Evolutionary conservation across 2,113 vertebrate species (phyloP).

Genomic region (Neogale vison): DNA sequence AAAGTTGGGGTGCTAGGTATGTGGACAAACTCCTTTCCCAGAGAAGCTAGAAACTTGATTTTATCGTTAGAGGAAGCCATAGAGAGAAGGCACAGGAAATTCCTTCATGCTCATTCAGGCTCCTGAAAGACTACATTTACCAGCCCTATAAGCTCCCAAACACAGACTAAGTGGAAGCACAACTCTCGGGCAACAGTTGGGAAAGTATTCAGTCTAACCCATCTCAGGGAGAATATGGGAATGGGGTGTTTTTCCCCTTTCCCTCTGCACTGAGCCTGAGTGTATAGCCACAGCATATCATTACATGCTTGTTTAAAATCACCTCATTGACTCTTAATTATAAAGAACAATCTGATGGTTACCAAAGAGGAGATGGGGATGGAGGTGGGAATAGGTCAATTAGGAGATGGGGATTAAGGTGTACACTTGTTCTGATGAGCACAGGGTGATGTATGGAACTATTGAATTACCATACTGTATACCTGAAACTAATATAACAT

Average conservation of each 20-base stretch:
- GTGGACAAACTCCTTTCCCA: background rate
- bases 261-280: background rate
- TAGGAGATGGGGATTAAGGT: background rate
- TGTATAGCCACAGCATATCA: background rate
- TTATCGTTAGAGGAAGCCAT: background rate
- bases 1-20: background rate
- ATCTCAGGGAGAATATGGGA: background rate
- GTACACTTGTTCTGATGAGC: background rate
- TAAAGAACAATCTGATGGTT: background rate
- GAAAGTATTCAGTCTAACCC: background rate
- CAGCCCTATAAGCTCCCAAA: background rate
- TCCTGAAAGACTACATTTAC: background rate
- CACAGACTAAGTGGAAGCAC: background rate
- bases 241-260: background rate
- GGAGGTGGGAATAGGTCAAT: background rate
- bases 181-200: background rate
- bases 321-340: background rate
- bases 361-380: background rate
- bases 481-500: background rate
- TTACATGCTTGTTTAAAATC: background rate
- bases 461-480: background rate
- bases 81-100: background rate
- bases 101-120: background rate
- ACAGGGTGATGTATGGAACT: background rate
- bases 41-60: background rate